Evolutionary conservation across 2,888 invertebrate genomes (phyloP), one percentile per base, ranked within the genome.

Genomic region (Pyrgus malvae): DNA sequence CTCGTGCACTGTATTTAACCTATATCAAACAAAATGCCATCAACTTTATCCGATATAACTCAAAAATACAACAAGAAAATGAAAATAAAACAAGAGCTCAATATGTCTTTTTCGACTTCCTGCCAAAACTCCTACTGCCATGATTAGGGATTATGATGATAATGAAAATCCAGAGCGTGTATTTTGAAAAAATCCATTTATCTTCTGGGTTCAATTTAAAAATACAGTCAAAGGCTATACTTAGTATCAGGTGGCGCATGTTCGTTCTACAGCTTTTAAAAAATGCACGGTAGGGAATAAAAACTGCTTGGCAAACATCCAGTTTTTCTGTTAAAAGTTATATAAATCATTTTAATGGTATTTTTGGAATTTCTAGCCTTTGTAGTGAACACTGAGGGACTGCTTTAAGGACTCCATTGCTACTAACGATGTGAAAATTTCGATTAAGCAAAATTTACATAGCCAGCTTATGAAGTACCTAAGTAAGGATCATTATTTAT

Each of bases 241-340:
- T 38, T 27, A 11, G 11, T 38, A 19, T 38, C 37, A 48, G 37
- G 37, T 37, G 38, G 27, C 27, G 27, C 48, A 48, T 48, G 38
- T 48, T 48, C 48, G 38, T 48, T 27, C 37, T 38, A 11, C 37
- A 7, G 37, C 38, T 27, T 46, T 48, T n/a, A 37, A 48, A 49
- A 44, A 48, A 49, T 38, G 35, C 40, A 49, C 40, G 40, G n/a
- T 40, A 49, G 48, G 40, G 48, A 38, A 51, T 51, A 44, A 51
- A 51, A 44, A 44, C 41, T 8, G 50, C 42, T 44, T 51, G 50
- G 51, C 42, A 44, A 42, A 19, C 51, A 44, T 44, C 35, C 42
- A 51, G 27, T 42, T 27, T 44, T 33, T 51, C 27, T 35, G 35
- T 42, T 50, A 51, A 23, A 33, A 49, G 48, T 49, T 49, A 49